These are phyloP conservation scores for Conus canariensis DNA, from an alignment of 2,888 invertebrate genomes.

Conservation along the genomic window DNA sequence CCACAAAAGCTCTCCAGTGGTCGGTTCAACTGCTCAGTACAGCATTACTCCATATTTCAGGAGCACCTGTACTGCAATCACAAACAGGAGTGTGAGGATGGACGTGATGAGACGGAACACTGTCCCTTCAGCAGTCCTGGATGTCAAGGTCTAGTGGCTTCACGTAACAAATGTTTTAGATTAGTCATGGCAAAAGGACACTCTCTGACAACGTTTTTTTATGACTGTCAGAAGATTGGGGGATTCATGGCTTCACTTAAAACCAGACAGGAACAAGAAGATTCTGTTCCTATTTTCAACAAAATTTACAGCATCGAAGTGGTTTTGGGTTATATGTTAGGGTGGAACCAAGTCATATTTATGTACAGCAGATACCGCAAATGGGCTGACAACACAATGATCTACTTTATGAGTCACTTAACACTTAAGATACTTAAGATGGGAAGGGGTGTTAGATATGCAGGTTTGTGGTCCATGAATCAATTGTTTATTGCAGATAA, in stretches of 20 bases:
- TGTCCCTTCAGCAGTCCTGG: constrained; percentile 19
- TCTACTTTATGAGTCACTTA: neutral
- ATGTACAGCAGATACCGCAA: neutral
- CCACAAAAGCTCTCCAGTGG: neutral
- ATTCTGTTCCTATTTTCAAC: neutral
- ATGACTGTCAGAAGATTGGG: neutral
- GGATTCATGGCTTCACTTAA: neutral
- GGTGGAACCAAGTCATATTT: neutral
- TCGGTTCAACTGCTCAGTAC: constrained; percentile 24
- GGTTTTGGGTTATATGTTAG: neutral
- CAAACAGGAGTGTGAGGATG: constrained; percentile 23
- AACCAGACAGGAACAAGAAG: neutral
- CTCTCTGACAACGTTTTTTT: neutral
- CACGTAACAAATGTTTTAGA: neutral
- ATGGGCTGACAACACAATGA: neutral
- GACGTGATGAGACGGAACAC: constrained; percentile 25
- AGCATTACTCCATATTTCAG: neutral
- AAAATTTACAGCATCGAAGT: neutral
- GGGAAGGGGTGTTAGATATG: neutral
- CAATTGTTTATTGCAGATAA: neutral
- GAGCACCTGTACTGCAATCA: constrained; percentile 23
- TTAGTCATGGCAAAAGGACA: neutral
- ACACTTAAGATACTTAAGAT: neutral
- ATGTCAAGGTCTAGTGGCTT: neutral
- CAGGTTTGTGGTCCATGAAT: neutral